These are phyloP conservation scores for Crotalus viridis DNA, from an alignment of 2,113 vertebrate species.

Conservation along the genomic window DNA sequence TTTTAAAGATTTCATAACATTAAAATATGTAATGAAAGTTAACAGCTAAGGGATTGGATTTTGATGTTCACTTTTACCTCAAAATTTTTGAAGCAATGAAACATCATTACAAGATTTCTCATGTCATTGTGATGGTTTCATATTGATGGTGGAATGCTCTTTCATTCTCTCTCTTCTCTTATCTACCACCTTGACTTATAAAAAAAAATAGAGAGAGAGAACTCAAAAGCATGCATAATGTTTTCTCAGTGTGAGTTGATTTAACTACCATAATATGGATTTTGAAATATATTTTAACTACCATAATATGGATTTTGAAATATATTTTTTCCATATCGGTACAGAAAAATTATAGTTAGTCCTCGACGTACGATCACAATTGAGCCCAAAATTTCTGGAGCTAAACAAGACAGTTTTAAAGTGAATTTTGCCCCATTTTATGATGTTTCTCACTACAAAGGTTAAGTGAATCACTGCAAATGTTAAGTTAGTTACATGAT, in stretches of 20 bases:
- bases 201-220: neutral
- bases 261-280: too few relatives aligned
- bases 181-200: neutral
- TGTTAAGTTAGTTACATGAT: neutral
- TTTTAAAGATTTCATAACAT: neutral
- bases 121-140: neutral
- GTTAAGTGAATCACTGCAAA: neutral
- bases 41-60: neutral
- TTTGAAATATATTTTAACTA: too few relatives aligned
- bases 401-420: neutral
- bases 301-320: neutral
- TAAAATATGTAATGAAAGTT: neutral
- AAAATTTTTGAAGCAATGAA: neutral
- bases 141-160: neutral
- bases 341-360: neutral
- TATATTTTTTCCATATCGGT: neutral
- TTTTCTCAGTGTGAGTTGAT: neutral
- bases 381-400: neutral
- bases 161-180: neutral
- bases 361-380: neutral
- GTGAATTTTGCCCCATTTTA: neutral
- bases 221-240: neutral
- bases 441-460: neutral
- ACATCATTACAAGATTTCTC: neutral
- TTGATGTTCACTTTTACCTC: neutral